Evolutionary conservation across 2,888 invertebrate species (phyloP), one percentile per base, ranked within the genome.

Genomic region (Agrotis puta): DNA sequence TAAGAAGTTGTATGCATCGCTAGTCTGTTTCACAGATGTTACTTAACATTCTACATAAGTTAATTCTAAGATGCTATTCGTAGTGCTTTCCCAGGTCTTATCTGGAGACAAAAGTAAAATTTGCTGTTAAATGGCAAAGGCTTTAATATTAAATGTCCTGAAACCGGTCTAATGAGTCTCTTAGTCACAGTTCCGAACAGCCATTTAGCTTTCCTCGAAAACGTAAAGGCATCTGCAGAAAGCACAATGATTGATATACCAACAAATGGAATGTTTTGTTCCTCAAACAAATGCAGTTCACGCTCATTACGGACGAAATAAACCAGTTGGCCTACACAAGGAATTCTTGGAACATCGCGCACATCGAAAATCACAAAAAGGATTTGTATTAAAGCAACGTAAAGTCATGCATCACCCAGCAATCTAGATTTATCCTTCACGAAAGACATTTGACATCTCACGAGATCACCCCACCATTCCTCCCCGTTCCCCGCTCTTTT

Each of bases 391-490:
- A 79, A 86, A 85, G 75, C 85, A 74, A 85, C 39, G 77, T 80
- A 71, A 85, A 81, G 83, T 84, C 82, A 87, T 90, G 85, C 80
- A 88, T 88, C 82, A 80, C 74, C 64, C 48, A 77, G 57, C 68
- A 70, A 83, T 92, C 91, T 91, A 88, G 90, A 92, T 91, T 89
- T 92, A 91, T 89, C 82, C 88, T 88, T 88, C 88, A 88, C 89
- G 87, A 88, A 80, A 79, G 87, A 86, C 90, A 87, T 90, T 90
- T 91, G 89, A 91, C 91, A 91, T 90, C 88, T 91, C 91, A 92
- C 91, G 90, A 90, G 82, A 79, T 27, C 22, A 53, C 78, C 24
- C 70, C 48, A n/a, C 47, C 51, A 74, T 71, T 18, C 69, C 11
- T 11, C 39, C 39, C 39, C 11, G n/a, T 39, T 11, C 79, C 73